Percentiles rank a stretch among this genome's conserved stretches.
Conservation (phyloP, 2,888 invertebrate species). For the Tetranychus truncatus region DNA sequence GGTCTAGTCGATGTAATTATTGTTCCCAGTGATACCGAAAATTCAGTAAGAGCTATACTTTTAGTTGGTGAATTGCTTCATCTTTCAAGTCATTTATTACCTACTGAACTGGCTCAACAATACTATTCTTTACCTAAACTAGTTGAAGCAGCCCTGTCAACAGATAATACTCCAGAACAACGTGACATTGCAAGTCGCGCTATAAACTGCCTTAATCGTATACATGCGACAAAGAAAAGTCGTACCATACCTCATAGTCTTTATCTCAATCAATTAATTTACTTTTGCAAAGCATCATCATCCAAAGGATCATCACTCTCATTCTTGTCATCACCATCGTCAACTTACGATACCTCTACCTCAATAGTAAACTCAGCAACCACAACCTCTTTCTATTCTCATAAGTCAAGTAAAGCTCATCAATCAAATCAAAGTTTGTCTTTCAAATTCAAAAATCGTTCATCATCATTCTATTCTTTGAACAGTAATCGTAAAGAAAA, state of each 20-base stretch:
- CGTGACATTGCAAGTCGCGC: constrained; percentile 48
- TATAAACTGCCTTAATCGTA: constrained; percentile 51
- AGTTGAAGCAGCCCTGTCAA: constrained; percentile 51
- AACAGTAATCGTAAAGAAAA: constrained; percentile 19
- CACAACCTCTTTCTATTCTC: background rate
- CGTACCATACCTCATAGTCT: constrained; percentile 62
- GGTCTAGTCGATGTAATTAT: constrained; percentile 80
- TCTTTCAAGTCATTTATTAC: constrained; percentile 48
- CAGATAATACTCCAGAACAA: constrained; percentile 18
- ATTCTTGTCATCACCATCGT: background rate
- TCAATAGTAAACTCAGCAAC: background rate
- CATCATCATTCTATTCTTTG: background rate
- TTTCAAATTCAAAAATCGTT: background rate
- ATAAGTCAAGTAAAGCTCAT: background rate
- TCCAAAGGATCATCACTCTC: background rate
- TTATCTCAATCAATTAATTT: constrained; percentile 49
- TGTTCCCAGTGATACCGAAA: constrained; percentile 58
- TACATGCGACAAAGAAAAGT: constrained; percentile 54
- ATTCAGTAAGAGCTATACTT: constrained; percentile 77
- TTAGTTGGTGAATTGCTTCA: constrained; percentile 70
- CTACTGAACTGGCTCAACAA: constrained; percentile 68
- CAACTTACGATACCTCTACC: background rate
- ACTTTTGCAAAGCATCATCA: constrained; percentile 25
- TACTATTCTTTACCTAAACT: constrained; percentile 65
- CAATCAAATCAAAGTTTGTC: background rate